These are phyloP conservation scores for Ranitomeya imitator DNA, from an alignment of 2,113 vertebrate species.

Conservation along the genomic window DNA sequence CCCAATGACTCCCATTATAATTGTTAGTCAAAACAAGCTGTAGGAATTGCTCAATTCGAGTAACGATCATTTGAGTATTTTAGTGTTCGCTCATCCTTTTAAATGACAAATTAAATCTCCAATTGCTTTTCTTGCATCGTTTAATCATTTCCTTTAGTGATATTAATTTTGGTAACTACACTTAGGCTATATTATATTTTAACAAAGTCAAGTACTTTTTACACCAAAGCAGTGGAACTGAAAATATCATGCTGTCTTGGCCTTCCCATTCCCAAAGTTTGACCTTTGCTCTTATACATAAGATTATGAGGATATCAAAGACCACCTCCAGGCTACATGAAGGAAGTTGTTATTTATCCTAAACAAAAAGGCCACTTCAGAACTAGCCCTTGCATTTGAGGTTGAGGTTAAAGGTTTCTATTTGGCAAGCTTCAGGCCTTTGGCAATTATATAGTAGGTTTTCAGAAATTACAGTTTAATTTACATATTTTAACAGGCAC, in stretches of 20 bases:
- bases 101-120: no score
- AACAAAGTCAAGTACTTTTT: neutral
- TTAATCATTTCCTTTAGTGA: neutral
- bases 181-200: no score
- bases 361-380: constrained; percentile 3
- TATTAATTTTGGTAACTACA: no score
- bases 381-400: neutral
- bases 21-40: no score
- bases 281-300: neutral
- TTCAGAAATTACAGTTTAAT: neutral
- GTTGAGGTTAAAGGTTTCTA: neutral
- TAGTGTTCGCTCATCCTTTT: no score
- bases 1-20: no score
- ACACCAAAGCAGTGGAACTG: neutral
- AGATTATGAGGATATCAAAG: neutral
- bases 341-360: neutral
- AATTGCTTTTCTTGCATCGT: neutral
- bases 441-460: neutral
- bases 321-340: neutral
- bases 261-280: neutral
- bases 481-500: neutral
- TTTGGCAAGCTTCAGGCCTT: neutral
- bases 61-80: no score
- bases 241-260: neutral
- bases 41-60: no score